Evolutionary conservation across 2,113 vertebrate genomes (phyloP).

Genomic region (Osmerus eperlanus): DNA sequence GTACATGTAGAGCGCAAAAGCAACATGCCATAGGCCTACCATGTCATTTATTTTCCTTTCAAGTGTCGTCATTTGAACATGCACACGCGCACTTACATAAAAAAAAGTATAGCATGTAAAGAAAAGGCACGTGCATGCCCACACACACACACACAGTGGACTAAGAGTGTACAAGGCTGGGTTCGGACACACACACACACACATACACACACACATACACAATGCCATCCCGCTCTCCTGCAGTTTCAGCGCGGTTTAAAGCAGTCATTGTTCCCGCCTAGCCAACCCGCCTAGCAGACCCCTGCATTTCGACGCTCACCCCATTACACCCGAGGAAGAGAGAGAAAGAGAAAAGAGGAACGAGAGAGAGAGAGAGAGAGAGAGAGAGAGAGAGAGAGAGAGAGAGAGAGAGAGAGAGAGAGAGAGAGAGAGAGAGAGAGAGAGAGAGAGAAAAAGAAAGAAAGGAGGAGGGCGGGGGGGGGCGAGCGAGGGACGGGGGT

Average conservation of each 20-base stretch:
- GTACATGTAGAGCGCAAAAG: no score
- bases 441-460: no score
- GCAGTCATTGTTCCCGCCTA: conserved; percentile 66
- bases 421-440: no score
- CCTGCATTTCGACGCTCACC: conserved; percentile 32
- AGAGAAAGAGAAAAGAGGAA: conserved; percentile 39
- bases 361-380: not conserved
- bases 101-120: not conserved
- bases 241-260: conserved; percentile 64
- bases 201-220: no score
- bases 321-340: conserved; percentile 64
- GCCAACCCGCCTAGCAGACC: conserved; percentile 36
- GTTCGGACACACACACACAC: no score
- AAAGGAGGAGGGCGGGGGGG: no score
- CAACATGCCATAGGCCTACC: no score
- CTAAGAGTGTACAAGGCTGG: no score
- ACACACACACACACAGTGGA: conserved; percentile 16
- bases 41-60: no score
- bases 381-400: conserved; percentile 35
- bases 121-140: conserved; percentile 1
- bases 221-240: conserved; percentile 33
- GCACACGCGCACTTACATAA: not conserved
- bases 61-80: not conserved
- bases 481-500: conserved; percentile 6
- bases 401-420: no score